Evolutionary conservation across 2,797 vertebrate species (phyloP).

Genomic region (Amniataba percoides): DNA sequence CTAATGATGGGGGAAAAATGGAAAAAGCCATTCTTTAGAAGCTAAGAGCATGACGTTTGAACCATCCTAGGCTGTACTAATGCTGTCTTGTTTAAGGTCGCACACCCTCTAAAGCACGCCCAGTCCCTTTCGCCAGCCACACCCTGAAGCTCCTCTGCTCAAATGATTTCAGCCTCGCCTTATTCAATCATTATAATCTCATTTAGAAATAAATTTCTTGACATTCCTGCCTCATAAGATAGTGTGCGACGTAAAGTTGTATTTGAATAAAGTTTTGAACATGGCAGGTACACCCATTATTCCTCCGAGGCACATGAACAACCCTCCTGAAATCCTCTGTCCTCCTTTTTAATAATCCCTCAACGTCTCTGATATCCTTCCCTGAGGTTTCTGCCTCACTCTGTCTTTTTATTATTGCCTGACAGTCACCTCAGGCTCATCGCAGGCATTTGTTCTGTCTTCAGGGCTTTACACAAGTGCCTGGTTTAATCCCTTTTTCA

Average conservation of each 20-base stretch:
- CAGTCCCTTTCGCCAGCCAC: conserved; percentile 50
- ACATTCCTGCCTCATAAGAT: conserved; percentile 28
- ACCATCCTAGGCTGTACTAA: background rate
- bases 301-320: conserved; percentile 15
- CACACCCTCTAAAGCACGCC: conserved; percentile 36
- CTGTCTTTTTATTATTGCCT: conserved; percentile 9
- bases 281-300: conserved; percentile 8
- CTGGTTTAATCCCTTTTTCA: conserved; percentile 18
- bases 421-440: background rate
- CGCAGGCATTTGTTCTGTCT: background rate
- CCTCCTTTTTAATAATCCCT: conserved; percentile 11
- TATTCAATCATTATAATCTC: conserved; percentile 38
- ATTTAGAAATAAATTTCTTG: conserved; percentile 18
- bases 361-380: background rate
- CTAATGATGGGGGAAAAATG: background rate
- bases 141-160: conserved; percentile 42
- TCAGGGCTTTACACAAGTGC: background rate
- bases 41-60: conserved; percentile 12
- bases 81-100: conserved; percentile 36
- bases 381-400: background rate
- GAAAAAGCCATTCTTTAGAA: conserved; percentile 8
- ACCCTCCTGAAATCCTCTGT: conserved; percentile 19
- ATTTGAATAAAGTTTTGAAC: conserved; percentile 8
- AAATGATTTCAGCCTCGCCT: conserved; percentile 43
- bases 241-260: background rate